A percentile compares a stretch with the other conserved stretches of the same genome.
Conservation (phyloP, 1,140 invertebrate genomes). For the Augochlora pura region DNA sequence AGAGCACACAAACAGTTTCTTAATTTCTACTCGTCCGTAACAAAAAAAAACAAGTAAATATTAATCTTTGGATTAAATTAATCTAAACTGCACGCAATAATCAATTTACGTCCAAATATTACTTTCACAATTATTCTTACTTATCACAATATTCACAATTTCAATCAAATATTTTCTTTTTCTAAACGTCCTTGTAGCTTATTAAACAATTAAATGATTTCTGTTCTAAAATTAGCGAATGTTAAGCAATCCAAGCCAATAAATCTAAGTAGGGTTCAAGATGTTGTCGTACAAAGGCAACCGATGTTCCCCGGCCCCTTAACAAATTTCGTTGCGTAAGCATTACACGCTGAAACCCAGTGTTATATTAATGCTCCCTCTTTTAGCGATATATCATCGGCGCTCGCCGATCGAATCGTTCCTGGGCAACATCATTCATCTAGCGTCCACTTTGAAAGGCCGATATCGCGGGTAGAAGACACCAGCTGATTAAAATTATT, state of each 20-base stretch:
- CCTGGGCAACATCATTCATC: slow-evolving; percentile 35
- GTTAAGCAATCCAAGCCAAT: not conserved
- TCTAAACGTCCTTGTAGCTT: too few relatives aligned
- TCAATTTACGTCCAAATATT: too few relatives aligned
- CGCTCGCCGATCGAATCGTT: slow-evolving; percentile 27
- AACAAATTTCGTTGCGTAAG: slow-evolving; percentile 37
- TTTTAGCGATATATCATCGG: slow-evolving; percentile 38
- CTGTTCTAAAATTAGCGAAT: not conserved
- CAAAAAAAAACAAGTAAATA: too few relatives aligned
- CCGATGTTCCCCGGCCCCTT: not conserved
- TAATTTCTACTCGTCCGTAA: too few relatives aligned
- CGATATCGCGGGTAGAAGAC: not conserved
- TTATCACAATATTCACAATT: too few relatives aligned
- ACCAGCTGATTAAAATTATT: slow-evolving; percentile 30
- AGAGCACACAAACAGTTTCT: too few relatives aligned
- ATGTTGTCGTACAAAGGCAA: not conserved
- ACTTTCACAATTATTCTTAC: too few relatives aligned
- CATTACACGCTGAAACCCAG: slow-evolving; percentile 30
- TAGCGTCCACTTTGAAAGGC: not conserved
- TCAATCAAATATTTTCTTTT: too few relatives aligned
- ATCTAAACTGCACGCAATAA: too few relatives aligned
- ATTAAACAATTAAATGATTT: too few relatives aligned
- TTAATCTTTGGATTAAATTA: too few relatives aligned
- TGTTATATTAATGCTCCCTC: slow-evolving; percentile 30
- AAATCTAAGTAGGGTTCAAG: not conserved